A percentile compares a stretch with the other conserved stretches of the same genome.
Evolutionary conservation across 2,888 invertebrate species (phyloP).

Genomic region (Lepeophtheirus nordmannii): DNA sequence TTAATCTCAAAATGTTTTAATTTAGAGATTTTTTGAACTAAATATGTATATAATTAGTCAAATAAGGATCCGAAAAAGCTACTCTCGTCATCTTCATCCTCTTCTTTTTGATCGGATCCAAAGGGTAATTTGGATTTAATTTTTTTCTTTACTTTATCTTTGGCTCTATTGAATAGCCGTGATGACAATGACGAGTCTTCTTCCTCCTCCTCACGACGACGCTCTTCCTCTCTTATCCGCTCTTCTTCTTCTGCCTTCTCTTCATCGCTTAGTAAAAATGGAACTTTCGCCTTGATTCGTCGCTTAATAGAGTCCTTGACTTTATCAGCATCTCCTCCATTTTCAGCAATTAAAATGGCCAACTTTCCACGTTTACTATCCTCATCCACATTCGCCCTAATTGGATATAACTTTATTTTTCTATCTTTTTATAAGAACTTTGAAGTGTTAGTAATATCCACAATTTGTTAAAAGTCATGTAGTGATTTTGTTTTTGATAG

Average conservation of each 20-base stretch:
- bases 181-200: not conserved
- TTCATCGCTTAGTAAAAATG: not conserved
- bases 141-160: not conserved
- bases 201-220: not conserved
- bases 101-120: not conserved
- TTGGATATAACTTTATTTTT: no score
- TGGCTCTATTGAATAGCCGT: not conserved
- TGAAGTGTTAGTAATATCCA: no score
- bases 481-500: no score
- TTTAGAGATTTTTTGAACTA: no score
- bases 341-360: not conserved
- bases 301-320: not conserved
- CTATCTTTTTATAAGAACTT: no score
- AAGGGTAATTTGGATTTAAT: not conserved
- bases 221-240: not conserved
- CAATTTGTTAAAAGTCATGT: no score
- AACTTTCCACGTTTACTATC: not conserved
- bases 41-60: no score
- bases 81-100: not conserved
- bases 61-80: not conserved
- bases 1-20: no score
- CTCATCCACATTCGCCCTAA: not conserved
- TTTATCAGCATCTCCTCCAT: not conserved
- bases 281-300: not conserved
- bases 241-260: not conserved